Evolutionary conservation across 2,797 vertebrate species (phyloP), one percentile per base, ranked within the genome.

Genomic region (Enteromius viviparus): DNA sequence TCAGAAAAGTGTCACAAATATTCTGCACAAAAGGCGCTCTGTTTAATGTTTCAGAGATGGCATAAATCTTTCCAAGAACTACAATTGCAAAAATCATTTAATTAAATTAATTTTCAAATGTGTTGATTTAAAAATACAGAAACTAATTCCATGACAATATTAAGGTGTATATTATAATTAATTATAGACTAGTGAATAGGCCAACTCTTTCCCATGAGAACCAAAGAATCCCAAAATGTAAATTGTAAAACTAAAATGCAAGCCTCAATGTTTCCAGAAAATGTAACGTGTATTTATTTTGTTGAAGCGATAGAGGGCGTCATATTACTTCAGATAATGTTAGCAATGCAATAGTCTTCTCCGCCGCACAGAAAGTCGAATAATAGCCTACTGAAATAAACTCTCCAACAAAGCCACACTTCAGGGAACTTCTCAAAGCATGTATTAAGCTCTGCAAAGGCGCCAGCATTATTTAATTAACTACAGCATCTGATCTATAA

Each of bases 231-330:
- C 1, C 47, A 34, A 6, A 6, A 32, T 21, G 42, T 11, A 23
- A 51, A 51, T 19, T 2, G 49, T 40, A 11, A 40, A 47, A 69
- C 12, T 26, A 26, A 72, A 72, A 32, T 4, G 23, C 21, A 21
- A 12, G n/a, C 12, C 21, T 23, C 11, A 7, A 45, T 1, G 17
- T 29, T 12, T 6, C 4, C 1, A 45, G 8, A 47, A 3, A 29
- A 32, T 55, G 10, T 19, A 58, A 51, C 12, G n/a, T 45, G 78
- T 45, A 32, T 14, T 42, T 60, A n/a, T 34, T n/a, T 62, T 6
- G 2, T 47, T n/a, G 4, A 47, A n/a, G 11, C 53, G 68, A 42
- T 23, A 81, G 79, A 81, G 71, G 69, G 79, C 79, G 51, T 42
- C 21, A 64, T 49, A 34, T 49, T 10, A 72, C 58, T 21, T 6